Base-by-base conservation (phyloP, 92 coral and sea anemone genomes). In the Epizoanthus rinbou region DNA sequence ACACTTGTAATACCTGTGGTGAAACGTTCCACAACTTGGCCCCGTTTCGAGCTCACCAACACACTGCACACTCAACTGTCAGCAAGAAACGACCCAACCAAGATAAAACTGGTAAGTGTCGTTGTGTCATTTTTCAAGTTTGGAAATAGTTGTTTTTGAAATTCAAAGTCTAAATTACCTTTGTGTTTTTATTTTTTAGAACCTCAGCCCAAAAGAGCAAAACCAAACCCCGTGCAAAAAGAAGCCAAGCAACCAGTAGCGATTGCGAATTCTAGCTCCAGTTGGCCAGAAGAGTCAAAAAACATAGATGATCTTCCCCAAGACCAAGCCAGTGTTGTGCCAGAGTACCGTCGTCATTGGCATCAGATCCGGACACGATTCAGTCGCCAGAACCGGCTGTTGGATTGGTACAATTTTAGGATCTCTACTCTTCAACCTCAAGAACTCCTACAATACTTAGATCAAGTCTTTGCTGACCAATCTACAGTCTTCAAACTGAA, bases 361-460 rank as follows among this genome's bases (percentile, higher is more conserved):
- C 73, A 65, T 57, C 85, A 83, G 67, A 86, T 86, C 59, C 85
- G 90, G 0, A 82, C 87, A 0, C 85, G 88, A 73, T 81, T 50
- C 39, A 80, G 74, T 57, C 84, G 67, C 25, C 80, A 62, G 69
- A 87, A 87, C 83, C 70, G 86, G n/a, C 64, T 87, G 10, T 24
- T 87, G 60, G 80, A 87, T 37, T 87, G 90, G 87, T 85, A 87
- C 87, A 90, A 83, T 62, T 86, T 66, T 17, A 74, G 86, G n/a
- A n/a, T n/a, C n/a, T 2, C 74, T 88, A 0, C 71, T 60, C 84
- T 80, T 0, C 31, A 82, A 7, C 63, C 87, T n/a, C 63, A 69
- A 6, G 80, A 89, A 75, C 64, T 76, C 13, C 54, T 74, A 18
- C 74, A 45, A 4, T 67, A 83, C 74, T 58, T 90, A 0, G 81